These are phyloP conservation scores for Macrophya annulata DNA, from an alignment of 2,888 invertebrate species.

Conservation along the genomic window DNA sequence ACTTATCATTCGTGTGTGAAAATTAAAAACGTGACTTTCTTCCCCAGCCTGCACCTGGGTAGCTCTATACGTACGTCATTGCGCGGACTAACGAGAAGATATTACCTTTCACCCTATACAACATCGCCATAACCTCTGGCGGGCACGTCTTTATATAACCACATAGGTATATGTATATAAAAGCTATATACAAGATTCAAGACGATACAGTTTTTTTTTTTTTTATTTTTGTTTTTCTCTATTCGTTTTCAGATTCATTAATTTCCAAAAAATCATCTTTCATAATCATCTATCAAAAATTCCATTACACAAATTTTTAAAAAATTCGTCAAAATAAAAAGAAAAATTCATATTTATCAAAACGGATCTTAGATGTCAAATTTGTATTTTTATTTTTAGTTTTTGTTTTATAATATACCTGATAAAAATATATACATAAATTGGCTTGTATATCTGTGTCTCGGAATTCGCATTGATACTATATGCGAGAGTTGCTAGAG, in stretches of 20 bases:
- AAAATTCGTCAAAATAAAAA: neutral
- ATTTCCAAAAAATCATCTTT: neutral
- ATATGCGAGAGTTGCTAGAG: neutral
- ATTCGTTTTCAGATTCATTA: neutral
- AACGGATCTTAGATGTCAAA: neutral
- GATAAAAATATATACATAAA: no score
- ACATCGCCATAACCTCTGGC: conserved; percentile 13
- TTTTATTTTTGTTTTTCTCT: neutral
- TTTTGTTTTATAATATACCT: no score
- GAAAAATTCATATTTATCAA: neutral
- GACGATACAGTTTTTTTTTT: neutral
- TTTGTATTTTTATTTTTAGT: no score
- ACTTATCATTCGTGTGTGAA: conserved; percentile 63
- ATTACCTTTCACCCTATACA: conserved; percentile 68
- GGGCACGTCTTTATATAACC: conserved; percentile 25
- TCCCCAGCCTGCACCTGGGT: conserved; percentile 65
- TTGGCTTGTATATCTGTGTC: neutral
- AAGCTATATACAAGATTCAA: neutral
- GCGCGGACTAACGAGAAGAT: conserved; percentile 76
- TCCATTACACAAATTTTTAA: neutral
- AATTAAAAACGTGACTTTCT: conserved; percentile 78
- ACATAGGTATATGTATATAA: conserved; percentile 1
- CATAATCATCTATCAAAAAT: neutral
- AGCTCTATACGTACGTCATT: conserved; percentile 63
- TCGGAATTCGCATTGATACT: neutral